These are phyloP conservation scores for Nomada ruficornis DNA, from an alignment of 2,888 invertebrate species.

Conservation along the genomic window DNA sequence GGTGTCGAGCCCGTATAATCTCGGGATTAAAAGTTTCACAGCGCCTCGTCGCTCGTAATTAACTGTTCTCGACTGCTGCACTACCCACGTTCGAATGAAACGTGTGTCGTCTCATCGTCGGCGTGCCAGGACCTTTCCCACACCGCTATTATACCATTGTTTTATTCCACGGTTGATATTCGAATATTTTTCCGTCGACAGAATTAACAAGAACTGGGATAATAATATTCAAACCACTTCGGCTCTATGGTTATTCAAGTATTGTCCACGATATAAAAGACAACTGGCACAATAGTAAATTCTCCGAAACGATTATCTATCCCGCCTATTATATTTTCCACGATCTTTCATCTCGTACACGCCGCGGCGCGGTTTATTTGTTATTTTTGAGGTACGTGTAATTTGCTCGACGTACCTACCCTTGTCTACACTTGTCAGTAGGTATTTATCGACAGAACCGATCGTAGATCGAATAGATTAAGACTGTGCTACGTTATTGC, in stretches of 20 bases:
- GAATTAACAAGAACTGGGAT: conserved; percentile 50
- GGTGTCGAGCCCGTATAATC: conserved; percentile 42
- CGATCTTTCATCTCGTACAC: conserved; percentile 10
- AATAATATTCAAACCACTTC: conserved; percentile 25
- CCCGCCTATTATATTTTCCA: not conserved
- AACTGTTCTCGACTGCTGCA: conserved; percentile 19
- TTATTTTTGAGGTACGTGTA: not conserved
- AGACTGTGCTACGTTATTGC: not conserved
- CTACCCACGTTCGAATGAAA: conserved; percentile 49
- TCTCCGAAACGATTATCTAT: conserved; percentile 27
- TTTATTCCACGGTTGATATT: conserved; percentile 7
- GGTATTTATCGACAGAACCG: not conserved
- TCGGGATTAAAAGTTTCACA: conserved; percentile 63
- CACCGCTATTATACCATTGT: conserved; percentile 59
- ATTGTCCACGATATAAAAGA: conserved; percentile 8
- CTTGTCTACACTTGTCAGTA: conserved; percentile 8
- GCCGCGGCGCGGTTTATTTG: conserved; percentile 9
- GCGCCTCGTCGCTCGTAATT: conserved; percentile 54
- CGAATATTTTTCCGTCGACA: conserved; percentile 27
- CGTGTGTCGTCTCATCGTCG: conserved; percentile 55
- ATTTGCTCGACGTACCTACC: conserved; percentile 16
- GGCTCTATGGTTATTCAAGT: not conserved
- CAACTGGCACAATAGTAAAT: conserved; percentile 26
- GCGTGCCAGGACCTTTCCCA: conserved; percentile 63
- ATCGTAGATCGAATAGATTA: not conserved